Percentiles rank a stretch among this genome's conserved stretches.
Evolutionary conservation across 2,113 vertebrate genomes (phyloP).

Genomic region (Trochalopteron elliotii): DNA sequence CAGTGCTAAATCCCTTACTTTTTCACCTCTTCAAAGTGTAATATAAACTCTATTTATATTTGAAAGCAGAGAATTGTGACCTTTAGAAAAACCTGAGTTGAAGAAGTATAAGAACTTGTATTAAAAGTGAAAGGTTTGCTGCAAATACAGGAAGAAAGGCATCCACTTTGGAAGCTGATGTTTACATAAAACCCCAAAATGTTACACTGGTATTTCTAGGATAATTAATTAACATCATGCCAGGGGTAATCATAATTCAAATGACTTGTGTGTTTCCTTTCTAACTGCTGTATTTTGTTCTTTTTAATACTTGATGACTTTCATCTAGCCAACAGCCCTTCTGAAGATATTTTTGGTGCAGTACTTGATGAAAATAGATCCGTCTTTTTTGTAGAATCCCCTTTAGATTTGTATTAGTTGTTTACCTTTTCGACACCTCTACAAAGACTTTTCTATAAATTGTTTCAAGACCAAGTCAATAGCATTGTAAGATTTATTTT

Average conservation of each 20-base stretch:
- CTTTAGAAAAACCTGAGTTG: background rate
- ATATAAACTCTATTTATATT: background rate
- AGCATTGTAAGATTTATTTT: background rate
- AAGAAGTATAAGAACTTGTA: background rate
- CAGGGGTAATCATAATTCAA: background rate
- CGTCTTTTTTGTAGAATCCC: background rate
- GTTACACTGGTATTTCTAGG: background rate
- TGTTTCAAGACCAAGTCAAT: background rate
- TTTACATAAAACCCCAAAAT: background rate
- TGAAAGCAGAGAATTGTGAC: background rate
- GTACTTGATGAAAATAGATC: background rate
- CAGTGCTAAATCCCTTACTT: background rate
- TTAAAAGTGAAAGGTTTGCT: background rate
- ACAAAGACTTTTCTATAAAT: background rate
- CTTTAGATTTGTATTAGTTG: background rate
- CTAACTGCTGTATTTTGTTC: background rate
- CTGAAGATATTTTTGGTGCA: background rate
- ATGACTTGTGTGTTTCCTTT: background rate
- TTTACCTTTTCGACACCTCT: background rate
- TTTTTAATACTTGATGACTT: constrained; percentile 24
- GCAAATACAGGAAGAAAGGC: background rate
- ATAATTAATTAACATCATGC: constrained; percentile 6
- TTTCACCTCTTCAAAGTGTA: background rate
- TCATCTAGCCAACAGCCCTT: background rate
- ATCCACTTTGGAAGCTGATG: background rate